Conservation (phyloP, 2,113 vertebrate genomes). For the Rattus norvegicus region DNA sequence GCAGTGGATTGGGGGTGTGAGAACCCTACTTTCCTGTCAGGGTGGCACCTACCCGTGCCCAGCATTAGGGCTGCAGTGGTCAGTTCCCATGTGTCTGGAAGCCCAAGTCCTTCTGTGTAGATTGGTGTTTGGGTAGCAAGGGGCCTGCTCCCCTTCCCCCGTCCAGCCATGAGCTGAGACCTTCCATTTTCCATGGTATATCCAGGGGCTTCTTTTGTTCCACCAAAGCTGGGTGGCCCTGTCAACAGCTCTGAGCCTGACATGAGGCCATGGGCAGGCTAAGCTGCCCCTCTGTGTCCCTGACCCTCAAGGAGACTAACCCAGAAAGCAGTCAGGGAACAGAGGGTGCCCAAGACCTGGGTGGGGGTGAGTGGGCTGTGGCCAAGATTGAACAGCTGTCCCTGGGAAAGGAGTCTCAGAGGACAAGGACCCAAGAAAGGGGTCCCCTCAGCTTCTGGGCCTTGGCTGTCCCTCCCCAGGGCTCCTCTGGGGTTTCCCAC, state of each 20-base stretch:
- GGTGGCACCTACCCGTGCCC: background rate
- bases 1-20: slow-evolving; percentile 52
- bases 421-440: background rate
- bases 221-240: background rate
- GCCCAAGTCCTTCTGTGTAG: background rate
- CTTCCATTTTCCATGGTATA: background rate
- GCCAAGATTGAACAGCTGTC: background rate
- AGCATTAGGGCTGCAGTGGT: background rate
- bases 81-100: background rate
- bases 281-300: background rate
- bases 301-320: background rate
- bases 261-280: background rate
- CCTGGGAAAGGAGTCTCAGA: background rate
- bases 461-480: background rate
- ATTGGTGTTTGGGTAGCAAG: background rate
- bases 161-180: background rate
- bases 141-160: background rate
- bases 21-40: background rate
- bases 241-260: background rate
- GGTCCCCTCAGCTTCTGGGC: background rate
- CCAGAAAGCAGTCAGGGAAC: background rate
- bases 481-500: background rate
- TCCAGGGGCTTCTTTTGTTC: background rate
- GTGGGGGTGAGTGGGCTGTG: background rate
- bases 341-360: background rate